Evolutionary conservation across 2,797 vertebrate genomes (phyloP).

Genomic region (Lophotriccus pileatus): DNA sequence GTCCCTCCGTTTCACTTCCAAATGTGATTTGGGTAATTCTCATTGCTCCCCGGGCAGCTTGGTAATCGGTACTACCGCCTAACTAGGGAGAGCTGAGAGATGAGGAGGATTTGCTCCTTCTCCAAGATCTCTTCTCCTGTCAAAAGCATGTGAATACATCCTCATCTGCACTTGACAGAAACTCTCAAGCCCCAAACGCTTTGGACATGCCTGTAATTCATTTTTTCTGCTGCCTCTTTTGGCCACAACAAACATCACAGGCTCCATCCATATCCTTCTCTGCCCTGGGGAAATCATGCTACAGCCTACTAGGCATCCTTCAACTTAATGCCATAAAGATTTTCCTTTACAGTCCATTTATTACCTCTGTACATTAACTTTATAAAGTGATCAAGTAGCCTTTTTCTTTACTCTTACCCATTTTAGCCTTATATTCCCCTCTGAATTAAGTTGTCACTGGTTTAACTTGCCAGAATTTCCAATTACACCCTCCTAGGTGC

Average conservation of each 20-base stretch:
- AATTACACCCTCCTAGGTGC: neutral
- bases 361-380: neutral
- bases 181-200: neutral
- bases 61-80: neutral
- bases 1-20: neutral
- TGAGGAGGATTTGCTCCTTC: neutral
- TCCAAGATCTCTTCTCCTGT: neutral
- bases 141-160: neutral
- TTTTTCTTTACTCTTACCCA: neutral
- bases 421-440: neutral
- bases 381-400: neutral
- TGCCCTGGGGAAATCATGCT: neutral
- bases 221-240: neutral
- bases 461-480: neutral
- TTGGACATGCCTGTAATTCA: neutral
- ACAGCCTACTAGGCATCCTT: neutral
- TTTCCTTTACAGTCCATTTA: neutral
- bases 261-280: neutral
- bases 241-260: neutral
- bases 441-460: neutral
- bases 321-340: neutral
- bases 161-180: neutral
- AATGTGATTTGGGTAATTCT: neutral
- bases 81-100: neutral
- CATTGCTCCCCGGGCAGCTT: neutral